These are phyloP conservation scores for Melanostoma mellinum DNA, from an alignment of 2,888 invertebrate genomes.

Conservation along the genomic window DNA sequence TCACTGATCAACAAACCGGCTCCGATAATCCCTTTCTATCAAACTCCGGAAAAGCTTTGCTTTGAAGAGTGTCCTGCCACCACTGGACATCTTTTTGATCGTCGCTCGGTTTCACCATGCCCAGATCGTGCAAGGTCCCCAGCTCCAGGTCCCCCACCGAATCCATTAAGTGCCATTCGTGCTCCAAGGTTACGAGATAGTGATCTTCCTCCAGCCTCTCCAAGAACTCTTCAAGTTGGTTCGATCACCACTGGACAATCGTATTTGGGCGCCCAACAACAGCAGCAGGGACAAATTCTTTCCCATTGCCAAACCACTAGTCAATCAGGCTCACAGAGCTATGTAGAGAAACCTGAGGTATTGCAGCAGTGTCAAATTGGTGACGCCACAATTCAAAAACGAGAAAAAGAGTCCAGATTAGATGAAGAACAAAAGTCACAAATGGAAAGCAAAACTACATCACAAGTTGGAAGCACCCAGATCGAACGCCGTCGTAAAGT, in stretches of 20 bases:
- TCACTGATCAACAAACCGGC: conserved; percentile 88
- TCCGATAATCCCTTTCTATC: conserved; percentile 90
- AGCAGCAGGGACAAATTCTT: conserved; percentile 78
- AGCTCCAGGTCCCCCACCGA: conserved; percentile 88
- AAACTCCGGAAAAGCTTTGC: conserved; percentile 86
- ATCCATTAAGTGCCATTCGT: conserved; percentile 85
- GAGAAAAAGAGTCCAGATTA: conserved; percentile 81
- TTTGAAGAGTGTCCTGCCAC: conserved; percentile 86
- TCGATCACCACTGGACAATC: conserved; percentile 81
- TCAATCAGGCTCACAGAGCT: conserved; percentile 82
- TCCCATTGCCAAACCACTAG: conserved; percentile 82
- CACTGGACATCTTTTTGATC: conserved; percentile 85
- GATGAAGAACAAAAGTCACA: conserved; percentile 81
- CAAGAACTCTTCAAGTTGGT: conserved; percentile 79
- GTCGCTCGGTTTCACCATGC: conserved; percentile 86
- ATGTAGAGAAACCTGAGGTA: conserved; percentile 82
- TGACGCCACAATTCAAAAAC: conserved; percentile 83
- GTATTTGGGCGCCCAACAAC: conserved; percentile 78
- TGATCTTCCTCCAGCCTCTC: conserved; percentile 75
- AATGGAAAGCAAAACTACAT: conserved; percentile 81
- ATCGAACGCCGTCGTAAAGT: conserved; percentile 86
- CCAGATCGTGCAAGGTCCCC: conserved; percentile 87
- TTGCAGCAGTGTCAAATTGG: conserved; percentile 83
- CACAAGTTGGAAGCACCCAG: conserved; percentile 84
- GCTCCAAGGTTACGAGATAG: conserved; percentile 85